A percentile compares a stretch with the other conserved stretches of the same genome.
Evolutionary conservation across 2,888 invertebrate genomes (phyloP).

Genomic region (Pinctada fucata): DNA sequence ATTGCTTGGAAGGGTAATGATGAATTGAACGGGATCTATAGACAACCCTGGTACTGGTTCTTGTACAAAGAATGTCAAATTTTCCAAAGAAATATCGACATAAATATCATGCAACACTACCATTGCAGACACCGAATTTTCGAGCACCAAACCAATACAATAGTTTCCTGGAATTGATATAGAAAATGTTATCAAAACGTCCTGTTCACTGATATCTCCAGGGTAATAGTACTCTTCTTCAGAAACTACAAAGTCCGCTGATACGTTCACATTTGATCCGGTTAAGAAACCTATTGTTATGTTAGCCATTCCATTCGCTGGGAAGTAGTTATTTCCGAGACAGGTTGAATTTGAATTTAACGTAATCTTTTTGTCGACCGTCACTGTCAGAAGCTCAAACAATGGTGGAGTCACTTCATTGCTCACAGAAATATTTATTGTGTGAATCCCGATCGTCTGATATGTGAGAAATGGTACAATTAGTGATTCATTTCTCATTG

Average conservation of each 20-base stretch:
- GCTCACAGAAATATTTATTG: conserved; percentile 21
- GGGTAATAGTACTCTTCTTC: background rate
- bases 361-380: conserved; percentile 23
- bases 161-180: conserved; percentile 3
- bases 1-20: conserved; percentile 5
- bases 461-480: conserved; percentile 27
- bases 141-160: background rate
- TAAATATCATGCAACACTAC: background rate
- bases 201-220: background rate
- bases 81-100: conserved; percentile 23
- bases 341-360: background rate
- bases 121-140: conserved; percentile 21
- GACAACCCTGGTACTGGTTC: conserved; percentile 23
- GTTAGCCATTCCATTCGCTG: conserved; percentile 3
- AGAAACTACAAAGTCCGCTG: background rate
- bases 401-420: conserved; percentile 35
- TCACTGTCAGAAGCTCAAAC: conserved; percentile 11
- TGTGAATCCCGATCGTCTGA: conserved; percentile 28
- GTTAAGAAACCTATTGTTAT: background rate
- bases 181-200: background rate
- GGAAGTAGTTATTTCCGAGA: background rate
- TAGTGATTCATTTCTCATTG: background rate
- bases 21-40: conserved; percentile 25
- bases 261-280: conserved; percentile 28
- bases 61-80: conserved; percentile 2